Evolutionary conservation across 2,797 vertebrate genomes (phyloP).

Genomic region (Crenichthys baileyi): DNA sequence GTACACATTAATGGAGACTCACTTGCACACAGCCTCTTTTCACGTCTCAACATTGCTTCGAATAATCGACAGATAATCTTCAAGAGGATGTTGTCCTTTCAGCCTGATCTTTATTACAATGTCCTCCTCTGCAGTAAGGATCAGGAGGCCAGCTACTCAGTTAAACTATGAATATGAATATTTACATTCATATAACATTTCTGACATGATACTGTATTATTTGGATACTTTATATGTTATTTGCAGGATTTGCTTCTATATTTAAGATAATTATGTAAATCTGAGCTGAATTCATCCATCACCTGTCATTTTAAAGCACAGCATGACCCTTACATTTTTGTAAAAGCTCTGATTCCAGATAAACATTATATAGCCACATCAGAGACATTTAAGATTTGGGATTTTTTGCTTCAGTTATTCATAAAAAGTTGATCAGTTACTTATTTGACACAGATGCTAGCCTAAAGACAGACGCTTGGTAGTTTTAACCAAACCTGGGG

Average conservation of each 20-base stretch:
- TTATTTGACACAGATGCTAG: too few species aligned
- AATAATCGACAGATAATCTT: constrained; percentile 74
- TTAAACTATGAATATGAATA: constrained; percentile 41
- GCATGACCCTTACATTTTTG: neutral
- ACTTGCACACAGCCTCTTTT: constrained; percentile 27
- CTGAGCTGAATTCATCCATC: constrained; percentile 6
- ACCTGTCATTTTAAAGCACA: neutral
- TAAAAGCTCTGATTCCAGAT: neutral
- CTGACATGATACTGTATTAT: constrained; percentile 16
- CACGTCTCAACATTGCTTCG: constrained; percentile 48
- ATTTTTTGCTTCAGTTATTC: neutral
- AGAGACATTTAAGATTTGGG: too few species aligned
- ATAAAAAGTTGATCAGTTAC: too few species aligned
- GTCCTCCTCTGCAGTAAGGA: constrained; percentile 9
- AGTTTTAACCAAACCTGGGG: too few species aligned
- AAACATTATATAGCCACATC: neutral
- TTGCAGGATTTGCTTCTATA: neutral
- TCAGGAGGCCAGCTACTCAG: constrained; percentile 24
- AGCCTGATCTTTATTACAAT: constrained; percentile 50
- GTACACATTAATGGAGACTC: constrained; percentile 36
- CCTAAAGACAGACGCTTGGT: too few species aligned
- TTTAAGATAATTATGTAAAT: neutral
- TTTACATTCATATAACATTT: constrained; percentile 23
- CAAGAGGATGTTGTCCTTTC: constrained; percentile 60
- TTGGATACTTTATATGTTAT: constrained; percentile 10